Base-by-base conservation (phyloP, 2,797 vertebrate species). In the Anabacerthia variegaticeps region DNA sequence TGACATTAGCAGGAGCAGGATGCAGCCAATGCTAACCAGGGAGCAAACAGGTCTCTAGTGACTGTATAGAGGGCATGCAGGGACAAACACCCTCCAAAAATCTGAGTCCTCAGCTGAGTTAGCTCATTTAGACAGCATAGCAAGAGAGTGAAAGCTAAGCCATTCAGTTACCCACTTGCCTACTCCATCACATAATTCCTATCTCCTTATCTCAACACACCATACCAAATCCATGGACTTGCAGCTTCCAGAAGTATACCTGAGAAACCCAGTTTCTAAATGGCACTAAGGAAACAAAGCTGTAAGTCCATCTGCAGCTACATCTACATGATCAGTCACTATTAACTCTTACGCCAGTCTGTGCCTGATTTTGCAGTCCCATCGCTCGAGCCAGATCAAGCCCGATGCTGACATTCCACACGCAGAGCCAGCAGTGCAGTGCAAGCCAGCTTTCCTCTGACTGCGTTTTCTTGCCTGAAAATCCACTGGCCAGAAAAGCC, bases 401-500 rank as follows among this genome's bases (percentile, higher is more conserved):
- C 17, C 75, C 8, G 1, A 46, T 12, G 83, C 59, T 20, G 21
- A 68, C 27, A 36, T 59, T 79, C 84, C 4, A 1, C 65, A 23
- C 0, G 27, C 37, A 81, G 43, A 84, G 72, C 20, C 85, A 79
- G 36, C 82, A 89, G 20, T 5, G 51, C 75, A 41, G 51, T 9
- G 13, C 61, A 67, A 67, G 41, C 5, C 89, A 76, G 59, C 76
- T 34, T 32, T 62, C 22, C 36, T 51, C 28, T 36, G 37, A 36
- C 21, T 41, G 36, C 11, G 22, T 56, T 84, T 46, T 72, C 62
- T 85, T 78, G 80, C 71, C 72, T 68, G 52, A 68, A 92, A 85
- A 88, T 8, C 43, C 85, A 89, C 44, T 28, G 75, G 67, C 52
- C 81, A 91, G 58, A 76, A 96, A 89, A 89, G 44, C 28, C 81